phyloP scores from a whole-genome alignment of 1,140 invertebrate species.

The Drosophila lacertosa region DNA sequence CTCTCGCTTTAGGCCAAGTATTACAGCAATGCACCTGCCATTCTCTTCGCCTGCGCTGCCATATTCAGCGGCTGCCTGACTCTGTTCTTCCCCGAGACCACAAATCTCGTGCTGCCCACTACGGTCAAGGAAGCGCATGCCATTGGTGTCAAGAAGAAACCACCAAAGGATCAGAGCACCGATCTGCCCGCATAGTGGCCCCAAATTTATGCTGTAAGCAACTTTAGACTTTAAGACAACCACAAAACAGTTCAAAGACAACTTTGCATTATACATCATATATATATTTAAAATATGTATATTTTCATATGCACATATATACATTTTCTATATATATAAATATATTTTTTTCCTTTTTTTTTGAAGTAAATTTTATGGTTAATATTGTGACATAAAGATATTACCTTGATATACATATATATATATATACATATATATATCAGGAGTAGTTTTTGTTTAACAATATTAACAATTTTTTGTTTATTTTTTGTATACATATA shows the following conservation, averaged over 20 bases:
- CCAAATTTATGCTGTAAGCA: conserved; percentile 12
- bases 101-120: conserved; percentile 87
- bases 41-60: conserved; percentile 87
- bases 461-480: no score
- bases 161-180: conserved; percentile 48
- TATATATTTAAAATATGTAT: neutral
- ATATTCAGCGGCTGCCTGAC: conserved; percentile 86
- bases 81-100: conserved; percentile 89
- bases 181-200: conserved; percentile 28
- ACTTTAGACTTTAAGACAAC: conserved; percentile 37
- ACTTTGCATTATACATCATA: conserved; percentile 36
- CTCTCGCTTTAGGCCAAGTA: conserved; percentile 84
- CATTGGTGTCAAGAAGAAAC: conserved; percentile 84
- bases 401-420: no score
- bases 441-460: no score
- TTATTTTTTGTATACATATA: no score
- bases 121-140: conserved; percentile 88
- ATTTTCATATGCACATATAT: no score
- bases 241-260: conserved; percentile 56
- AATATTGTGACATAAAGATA: no score
- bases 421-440: no score
- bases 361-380: no score
- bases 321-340: no score
- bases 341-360: no score
- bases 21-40: conserved; percentile 86